Evolutionary conservation across 2,888 invertebrate genomes (phyloP).

Genomic region (Caenorhabditis auriculariae): DNA sequence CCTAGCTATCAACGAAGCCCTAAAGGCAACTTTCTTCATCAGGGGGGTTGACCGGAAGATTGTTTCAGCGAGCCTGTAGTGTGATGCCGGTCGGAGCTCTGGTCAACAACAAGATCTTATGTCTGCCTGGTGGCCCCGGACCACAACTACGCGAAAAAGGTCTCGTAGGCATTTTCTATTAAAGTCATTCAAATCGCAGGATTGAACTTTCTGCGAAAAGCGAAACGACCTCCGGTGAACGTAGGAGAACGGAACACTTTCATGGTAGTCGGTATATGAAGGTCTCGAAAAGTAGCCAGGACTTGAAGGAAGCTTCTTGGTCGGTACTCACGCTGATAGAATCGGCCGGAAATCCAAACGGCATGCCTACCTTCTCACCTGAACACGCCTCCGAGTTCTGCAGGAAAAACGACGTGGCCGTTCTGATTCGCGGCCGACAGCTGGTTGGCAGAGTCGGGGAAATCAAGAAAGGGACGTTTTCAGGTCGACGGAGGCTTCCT

Average conservation of each 20-base stretch:
- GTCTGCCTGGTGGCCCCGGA: conserved; percentile 47
- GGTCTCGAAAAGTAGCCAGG: not conserved
- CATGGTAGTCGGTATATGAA: not conserved
- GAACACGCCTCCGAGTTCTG: conserved; percentile 34
- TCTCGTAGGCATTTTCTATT: conserved; percentile 8
- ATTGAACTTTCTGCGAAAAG: not conserved
- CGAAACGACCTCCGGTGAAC: conserved; percentile 14
- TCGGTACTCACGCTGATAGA: conserved; percentile 21
- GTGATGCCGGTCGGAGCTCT: conserved; percentile 10
- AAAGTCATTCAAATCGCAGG: conserved; percentile 6
- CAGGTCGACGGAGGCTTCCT: conserved; percentile 36
- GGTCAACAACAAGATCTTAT: conserved; percentile 29
- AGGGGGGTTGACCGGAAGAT: not conserved
- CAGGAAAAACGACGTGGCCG: conserved; percentile 21
- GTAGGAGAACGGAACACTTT: conserved; percentile 1
- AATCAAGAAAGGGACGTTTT: too few relatives aligned
- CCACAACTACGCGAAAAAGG: conserved; percentile 23
- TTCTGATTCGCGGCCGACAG: conserved; percentile 45
- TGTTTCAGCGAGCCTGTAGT: conserved; percentile 9
- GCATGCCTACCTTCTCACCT: conserved; percentile 24
- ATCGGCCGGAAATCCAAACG: conserved; percentile 13
- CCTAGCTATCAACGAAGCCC: not conserved
- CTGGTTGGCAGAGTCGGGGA: too few relatives aligned
- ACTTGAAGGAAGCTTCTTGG: conserved; percentile 21
- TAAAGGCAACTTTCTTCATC: not conserved